These are phyloP conservation scores for Euphydryas editha DNA, from an alignment of 2,888 invertebrate genomes.

Conservation along the genomic window DNA sequence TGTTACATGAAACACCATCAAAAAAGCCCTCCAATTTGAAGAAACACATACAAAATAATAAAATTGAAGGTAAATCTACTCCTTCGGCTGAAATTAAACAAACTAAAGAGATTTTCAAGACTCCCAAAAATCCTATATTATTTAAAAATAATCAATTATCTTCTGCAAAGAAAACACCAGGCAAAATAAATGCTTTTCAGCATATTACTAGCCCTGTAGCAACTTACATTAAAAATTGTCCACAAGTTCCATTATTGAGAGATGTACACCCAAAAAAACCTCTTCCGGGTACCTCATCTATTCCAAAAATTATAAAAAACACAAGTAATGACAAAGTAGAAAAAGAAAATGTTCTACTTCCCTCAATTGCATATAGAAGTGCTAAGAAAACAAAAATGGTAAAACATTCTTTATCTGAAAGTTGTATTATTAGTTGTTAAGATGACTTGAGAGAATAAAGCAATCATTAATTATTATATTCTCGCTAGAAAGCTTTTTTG, in stretches of 20 bases:
- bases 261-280: constrained; percentile 65
- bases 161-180: constrained; percentile 54
- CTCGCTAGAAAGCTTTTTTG: no score
- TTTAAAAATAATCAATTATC: constrained; percentile 50
- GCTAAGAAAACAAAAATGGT: constrained; percentile 69
- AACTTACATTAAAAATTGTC: constrained; percentile 66
- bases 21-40: background rate
- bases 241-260: constrained; percentile 61
- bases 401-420: constrained; percentile 28
- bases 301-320: constrained; percentile 57
- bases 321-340: constrained; percentile 45
- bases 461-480: no score
- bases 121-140: constrained; percentile 51
- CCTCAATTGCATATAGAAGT: constrained; percentile 63
- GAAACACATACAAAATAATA: background rate
- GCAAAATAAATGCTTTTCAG: constrained; percentile 55
- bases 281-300: constrained; percentile 56
- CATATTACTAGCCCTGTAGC: constrained; percentile 71
- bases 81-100: constrained; percentile 3
- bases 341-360: constrained; percentile 64
- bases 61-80: background rate
- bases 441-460: no score
- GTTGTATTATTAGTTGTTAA: no score
- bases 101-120: constrained; percentile 51
- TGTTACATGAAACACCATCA: background rate